Percentiles rank a stretch among this genome's conserved stretches.
These are phyloP conservation scores for Mohoua ochrocephala DNA, from an alignment of 2,113 vertebrate genomes.

Conservation along the genomic window DNA sequence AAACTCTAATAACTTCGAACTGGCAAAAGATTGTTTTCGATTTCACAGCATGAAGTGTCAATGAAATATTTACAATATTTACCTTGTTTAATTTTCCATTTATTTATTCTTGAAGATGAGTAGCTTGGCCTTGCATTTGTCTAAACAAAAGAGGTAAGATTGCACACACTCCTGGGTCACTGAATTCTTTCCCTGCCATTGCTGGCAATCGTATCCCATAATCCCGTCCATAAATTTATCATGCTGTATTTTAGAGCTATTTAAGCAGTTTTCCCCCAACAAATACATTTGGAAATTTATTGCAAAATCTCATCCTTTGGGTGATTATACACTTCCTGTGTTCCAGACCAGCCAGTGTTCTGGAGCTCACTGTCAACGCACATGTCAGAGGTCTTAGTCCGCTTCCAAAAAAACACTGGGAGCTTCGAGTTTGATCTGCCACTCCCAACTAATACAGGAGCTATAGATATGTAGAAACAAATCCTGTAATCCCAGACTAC, in stretches of 20 bases:
- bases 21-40: neutral
- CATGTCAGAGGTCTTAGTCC: neutral
- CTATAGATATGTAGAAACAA: neutral
- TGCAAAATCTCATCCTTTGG: neutral
- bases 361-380: neutral
- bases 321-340: neutral
- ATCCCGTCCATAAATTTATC: neutral
- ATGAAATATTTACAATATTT: conserved; percentile 51
- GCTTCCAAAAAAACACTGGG: neutral
- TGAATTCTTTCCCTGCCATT: neutral
- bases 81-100: conserved; percentile 9
- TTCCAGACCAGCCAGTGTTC: neutral
- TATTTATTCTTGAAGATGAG: conserved; percentile 6
- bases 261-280: neutral
- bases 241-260: neutral
- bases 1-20: neutral
- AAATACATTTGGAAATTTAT: neutral
- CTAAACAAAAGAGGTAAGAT: neutral
- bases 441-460: neutral
- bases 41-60: neutral
- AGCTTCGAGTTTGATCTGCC: neutral
- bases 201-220: neutral
- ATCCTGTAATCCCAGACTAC: neutral
- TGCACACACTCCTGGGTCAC: neutral
- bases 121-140: neutral